Base-by-base conservation (phyloP, 2,797 vertebrate genomes). In the Dromococcyx pavoninus region DNA sequence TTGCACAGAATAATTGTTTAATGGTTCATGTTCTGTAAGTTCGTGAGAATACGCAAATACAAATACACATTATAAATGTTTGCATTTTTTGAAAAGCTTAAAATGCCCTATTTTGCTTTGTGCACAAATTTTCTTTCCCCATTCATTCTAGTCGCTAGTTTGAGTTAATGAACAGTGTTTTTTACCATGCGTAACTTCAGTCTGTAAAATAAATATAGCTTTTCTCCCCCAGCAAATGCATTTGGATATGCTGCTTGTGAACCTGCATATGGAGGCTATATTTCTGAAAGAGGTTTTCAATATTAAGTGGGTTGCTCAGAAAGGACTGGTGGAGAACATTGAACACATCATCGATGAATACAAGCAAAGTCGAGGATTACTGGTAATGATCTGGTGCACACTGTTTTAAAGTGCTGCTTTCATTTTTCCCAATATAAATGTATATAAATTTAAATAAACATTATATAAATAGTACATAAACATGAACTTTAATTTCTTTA, bases 321-420 rank as follows among this genome's bases (percentile, higher is more conserved):
- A 56, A 7, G 99, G 99, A n/a, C 97, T 99, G 33, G 97, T 99
- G 96, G 98, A 99, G 32, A 99, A 98, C 85, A 98, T 99, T 17
- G 96, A 96, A 54, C 91, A n/a, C 41, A 94, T 99, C 23, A 91
- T 98, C 86, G 97, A 97, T 33, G 99, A 99, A 94, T 99, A 98
- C 97, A 98, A 98, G 89, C 95, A 98, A 84, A 97, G 88, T 81
- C 97, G 98, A 78, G 97, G 98, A 69, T 95, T 99, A 61, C 76
- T 98, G 98, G 99, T 99, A 98, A 98, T 96, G 89, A 12, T 24
- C 17, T n/a, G 32, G 10, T 75, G 5, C 33, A 74, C 23, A 4
- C 51, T 84, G 11, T 64, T 81, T 32, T 44, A 41, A 21, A 80
- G 16, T 56, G 5, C 7, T 11, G 7, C 3, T 57, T 46, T 62